Evolutionary conservation across 2,113 vertebrate species (phyloP), one percentile per base, ranked within the genome.

Genomic region (Aplodontia rufa): DNA sequence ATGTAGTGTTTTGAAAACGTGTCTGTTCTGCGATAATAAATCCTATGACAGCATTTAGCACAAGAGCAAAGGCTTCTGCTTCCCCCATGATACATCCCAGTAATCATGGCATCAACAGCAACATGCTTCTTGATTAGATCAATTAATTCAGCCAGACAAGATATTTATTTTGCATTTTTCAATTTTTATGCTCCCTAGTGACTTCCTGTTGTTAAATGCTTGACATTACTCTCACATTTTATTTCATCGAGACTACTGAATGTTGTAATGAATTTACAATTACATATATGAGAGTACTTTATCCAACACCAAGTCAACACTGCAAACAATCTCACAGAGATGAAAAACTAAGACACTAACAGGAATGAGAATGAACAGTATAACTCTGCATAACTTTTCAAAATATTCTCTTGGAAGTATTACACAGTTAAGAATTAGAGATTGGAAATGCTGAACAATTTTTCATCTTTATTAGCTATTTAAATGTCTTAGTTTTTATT

Each of bases 121-220:
- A 92, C 78, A 87, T 49, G 92, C 72, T 87, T 93, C 85, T 91
- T 96, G 94, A 97, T 93, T 96, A 96, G 84, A 92, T 92, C 91
- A 90, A 96, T 97, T 93, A 97, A 96, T 96, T 96, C 84, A 94
- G 58, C 58, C 66, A 95, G 90, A 92, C 68, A 88, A 87, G 96
- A 68, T 92, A 96, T 92, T 94, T 97, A 89, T 94, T 97, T 96
- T 95, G 84, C 95, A 92, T 94, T 96, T 96, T 96, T 97, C 84
- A 95, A 83, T 78, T 80, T 86, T 96, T 74, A 78, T 90, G 92
- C 42, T 97, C 95, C 87, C 85, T 78, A 35, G 76, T 94, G 90
- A 93, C 71, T 90, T 96, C 40, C 84, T 91, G 22, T 95, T 95
- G 53, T 81, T 97, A 92, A 96, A 95, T 79, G 87, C 32, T 94